These are phyloP conservation scores for Rhingia rostrata DNA, from an alignment of 2,888 invertebrate species.

Conservation along the genomic window DNA sequence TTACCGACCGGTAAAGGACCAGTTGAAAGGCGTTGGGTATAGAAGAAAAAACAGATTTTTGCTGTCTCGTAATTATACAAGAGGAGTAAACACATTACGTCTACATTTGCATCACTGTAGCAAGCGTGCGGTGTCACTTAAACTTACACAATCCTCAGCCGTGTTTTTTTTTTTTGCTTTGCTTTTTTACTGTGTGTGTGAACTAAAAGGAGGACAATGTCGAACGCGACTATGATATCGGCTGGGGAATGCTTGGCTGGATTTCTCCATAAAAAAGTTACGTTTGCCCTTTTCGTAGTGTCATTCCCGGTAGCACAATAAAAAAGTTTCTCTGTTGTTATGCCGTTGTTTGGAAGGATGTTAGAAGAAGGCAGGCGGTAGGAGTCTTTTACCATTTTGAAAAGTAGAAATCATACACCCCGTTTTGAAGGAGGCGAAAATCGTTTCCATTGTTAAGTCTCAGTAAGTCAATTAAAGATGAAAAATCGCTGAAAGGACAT, in stretches of 20 bases:
- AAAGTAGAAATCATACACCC: not conserved
- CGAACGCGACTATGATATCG: conserved; percentile 11
- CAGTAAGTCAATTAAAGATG: conserved; percentile 62
- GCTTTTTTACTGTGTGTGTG: not conserved
- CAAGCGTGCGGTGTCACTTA: not conserved
- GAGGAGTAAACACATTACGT: conserved; percentile 58
- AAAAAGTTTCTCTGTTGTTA: conserved; percentile 25
- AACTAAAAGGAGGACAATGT: not conserved
- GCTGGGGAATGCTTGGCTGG: conserved; percentile 21
- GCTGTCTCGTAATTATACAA: conserved; percentile 63
- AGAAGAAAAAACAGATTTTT: conserved; percentile 9
- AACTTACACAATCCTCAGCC: conserved; percentile 2
- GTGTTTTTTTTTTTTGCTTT: conserved; percentile 7
- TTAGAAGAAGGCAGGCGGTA: not conserved
- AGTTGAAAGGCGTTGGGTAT: conserved; percentile 1
- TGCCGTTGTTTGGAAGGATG: not conserved
- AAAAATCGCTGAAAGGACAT: conserved; percentile 51
- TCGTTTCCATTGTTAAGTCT: conserved; percentile 5
- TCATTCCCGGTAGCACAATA: conserved; percentile 27
- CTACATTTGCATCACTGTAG: conserved; percentile 33
- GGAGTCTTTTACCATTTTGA: conserved; percentile 1
- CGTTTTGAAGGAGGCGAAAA: conserved; percentile 15
- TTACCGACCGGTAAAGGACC: conserved; percentile 26
- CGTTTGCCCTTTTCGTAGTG: conserved; percentile 11
- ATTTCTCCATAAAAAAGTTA: conserved; percentile 25